These are phyloP conservation scores for Agrotis segetum DNA, from an alignment of 2,888 invertebrate genomes.

Conservation along the genomic window DNA sequence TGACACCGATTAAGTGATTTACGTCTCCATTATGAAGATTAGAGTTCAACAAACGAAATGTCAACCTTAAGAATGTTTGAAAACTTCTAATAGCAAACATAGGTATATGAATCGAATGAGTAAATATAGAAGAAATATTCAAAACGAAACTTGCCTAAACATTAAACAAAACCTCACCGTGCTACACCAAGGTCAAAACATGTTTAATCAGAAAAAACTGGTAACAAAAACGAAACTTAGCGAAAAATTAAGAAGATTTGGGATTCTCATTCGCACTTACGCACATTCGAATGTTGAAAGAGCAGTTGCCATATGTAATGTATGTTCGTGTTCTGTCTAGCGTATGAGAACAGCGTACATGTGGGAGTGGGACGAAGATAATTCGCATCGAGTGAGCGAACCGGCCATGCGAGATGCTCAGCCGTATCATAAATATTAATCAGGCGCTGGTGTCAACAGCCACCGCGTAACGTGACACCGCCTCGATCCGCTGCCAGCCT, in stretches of 20 bases:
- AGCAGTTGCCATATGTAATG: slow-evolving; percentile 80
- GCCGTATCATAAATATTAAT: slow-evolving; percentile 91
- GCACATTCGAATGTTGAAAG: slow-evolving; percentile 84
- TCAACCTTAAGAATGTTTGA: slow-evolving; percentile 16
- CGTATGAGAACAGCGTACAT: slow-evolving; percentile 63
- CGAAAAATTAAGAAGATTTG: slow-evolving; percentile 86
- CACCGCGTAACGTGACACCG: slow-evolving; percentile 91
- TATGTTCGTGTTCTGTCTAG: slow-evolving; percentile 77
- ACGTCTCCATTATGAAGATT: slow-evolving; percentile 51
- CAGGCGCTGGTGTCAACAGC: slow-evolving; percentile 91
- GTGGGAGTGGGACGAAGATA: slow-evolving; percentile 83
- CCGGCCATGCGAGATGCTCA: slow-evolving; percentile 91
- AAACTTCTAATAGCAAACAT: slow-evolving; percentile 22
- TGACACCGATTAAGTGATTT: slow-evolving; percentile 67
- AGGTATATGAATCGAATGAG: slow-evolving; percentile 26
- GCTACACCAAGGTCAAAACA: slow-evolving; percentile 70
- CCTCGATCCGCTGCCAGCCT: slow-evolving; percentile 87
- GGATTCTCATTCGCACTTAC: slow-evolving; percentile 89
- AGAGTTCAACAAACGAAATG: slow-evolving; percentile 31
- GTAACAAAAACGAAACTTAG: slow-evolving; percentile 77
- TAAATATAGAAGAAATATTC: slow-evolving; percentile 24
- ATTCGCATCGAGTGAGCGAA: slow-evolving; percentile 87
- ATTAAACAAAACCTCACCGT: slow-evolving; percentile 65
- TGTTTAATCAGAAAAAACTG: slow-evolving; percentile 70
- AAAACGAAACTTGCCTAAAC: slow-evolving; percentile 53